phyloP scores from a whole-genome alignment of 1,140 invertebrate genomes.

The Drosophila santomea region DNA sequence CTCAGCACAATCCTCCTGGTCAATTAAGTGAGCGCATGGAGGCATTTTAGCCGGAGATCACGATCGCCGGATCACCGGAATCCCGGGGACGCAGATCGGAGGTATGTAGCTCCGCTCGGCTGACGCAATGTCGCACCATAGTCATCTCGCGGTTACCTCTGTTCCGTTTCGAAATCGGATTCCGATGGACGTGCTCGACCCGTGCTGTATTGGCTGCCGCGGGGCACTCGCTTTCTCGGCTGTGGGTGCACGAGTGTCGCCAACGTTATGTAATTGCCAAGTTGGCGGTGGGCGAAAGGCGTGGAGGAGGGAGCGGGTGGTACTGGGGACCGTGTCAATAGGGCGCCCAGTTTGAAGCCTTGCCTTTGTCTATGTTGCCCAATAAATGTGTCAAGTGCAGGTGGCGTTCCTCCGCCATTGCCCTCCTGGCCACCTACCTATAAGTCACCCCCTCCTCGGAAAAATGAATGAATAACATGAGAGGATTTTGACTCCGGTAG shows the following conservation, averaged over 20 bases:
- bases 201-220: not conserved
- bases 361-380: slow-evolving; percentile 77
- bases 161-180: not conserved
- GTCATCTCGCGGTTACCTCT: too few relatives aligned
- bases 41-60: slow-evolving; percentile 34
- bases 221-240: not conserved
- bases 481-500: too few relatives aligned
- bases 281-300: not conserved
- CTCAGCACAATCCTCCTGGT: slow-evolving; percentile 18
- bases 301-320: not conserved
- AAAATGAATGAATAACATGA: too few relatives aligned
- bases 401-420: slow-evolving; percentile 71
- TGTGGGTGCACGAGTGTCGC: slow-evolving; percentile 37
- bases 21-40: slow-evolving; percentile 8
- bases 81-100: slow-evolving; percentile 5
- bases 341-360: slow-evolving; percentile 55
- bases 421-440: slow-evolving; percentile 65
- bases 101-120: not conserved
- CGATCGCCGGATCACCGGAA: slow-evolving; percentile 11
- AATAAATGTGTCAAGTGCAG: slow-evolving; percentile 82
- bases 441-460: slow-evolving; percentile 40
- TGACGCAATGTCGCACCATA: not conserved
- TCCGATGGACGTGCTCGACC: not conserved
- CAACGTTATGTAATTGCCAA: slow-evolving; percentile 37
- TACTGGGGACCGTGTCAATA: slow-evolving; percentile 42